Evolutionary conservation across 2,113 vertebrate species (phyloP).

Genomic region (Eurypyga helias): DNA sequence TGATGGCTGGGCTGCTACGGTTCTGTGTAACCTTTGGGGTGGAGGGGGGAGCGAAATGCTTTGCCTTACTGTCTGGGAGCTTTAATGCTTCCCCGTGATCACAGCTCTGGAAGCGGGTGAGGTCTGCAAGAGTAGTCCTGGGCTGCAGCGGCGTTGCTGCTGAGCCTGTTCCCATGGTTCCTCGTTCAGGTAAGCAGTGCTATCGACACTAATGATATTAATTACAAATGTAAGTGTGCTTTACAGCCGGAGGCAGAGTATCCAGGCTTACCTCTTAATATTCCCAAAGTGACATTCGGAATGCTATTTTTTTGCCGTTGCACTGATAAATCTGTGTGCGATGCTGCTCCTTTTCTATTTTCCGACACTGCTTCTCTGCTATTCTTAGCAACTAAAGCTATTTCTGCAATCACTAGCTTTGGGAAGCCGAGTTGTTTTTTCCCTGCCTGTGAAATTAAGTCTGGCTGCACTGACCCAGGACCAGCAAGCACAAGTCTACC

Average conservation of each 20-base stretch:
- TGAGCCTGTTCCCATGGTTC: neutral
- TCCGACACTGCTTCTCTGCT: slow-evolving; percentile 36
- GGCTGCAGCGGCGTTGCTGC: fast-evolving
- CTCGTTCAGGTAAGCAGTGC: neutral
- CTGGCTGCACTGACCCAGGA: slow-evolving; percentile 26
- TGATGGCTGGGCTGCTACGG: neutral
- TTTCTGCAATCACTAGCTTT: slow-evolving; percentile 24
- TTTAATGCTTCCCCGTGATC: neutral
- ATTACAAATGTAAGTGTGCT: neutral
- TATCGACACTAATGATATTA: neutral
- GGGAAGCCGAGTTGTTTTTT: slow-evolving; percentile 19
- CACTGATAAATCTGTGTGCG: slow-evolving; percentile 16
- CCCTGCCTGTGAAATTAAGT: slow-evolving; percentile 2
- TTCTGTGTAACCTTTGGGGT: neutral
- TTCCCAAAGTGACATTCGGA: slow-evolving; percentile 56
- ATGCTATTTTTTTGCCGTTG: slow-evolving; percentile 43
- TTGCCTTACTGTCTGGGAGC: neutral
- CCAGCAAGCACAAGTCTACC: neutral
- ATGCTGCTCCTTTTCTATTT: slow-evolving; percentile 60
- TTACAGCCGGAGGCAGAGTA: slow-evolving; percentile 4
- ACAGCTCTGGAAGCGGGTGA: neutral
- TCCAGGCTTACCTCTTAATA: slow-evolving; percentile 21
- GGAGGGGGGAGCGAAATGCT: neutral
- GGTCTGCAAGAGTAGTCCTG: neutral
- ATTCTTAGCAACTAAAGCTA: slow-evolving; percentile 56